Percentiles rank a stretch among this genome's conserved stretches.
These are phyloP conservation scores for Neolamprologus modestus DNA, from an alignment of 2,113 vertebrate species.

Conservation along the genomic window DNA sequence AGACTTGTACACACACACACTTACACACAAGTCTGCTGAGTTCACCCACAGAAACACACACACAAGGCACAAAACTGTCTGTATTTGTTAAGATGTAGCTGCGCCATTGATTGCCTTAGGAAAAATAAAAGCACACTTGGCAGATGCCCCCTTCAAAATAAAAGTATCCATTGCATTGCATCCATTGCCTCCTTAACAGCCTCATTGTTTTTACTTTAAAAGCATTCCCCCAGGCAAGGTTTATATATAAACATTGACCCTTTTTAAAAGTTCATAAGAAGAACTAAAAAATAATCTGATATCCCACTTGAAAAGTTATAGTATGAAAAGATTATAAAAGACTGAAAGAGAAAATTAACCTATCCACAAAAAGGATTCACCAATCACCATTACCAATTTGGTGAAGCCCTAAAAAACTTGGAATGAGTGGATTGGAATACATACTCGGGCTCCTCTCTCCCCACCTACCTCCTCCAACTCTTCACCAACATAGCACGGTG, in stretches of 20 bases:
- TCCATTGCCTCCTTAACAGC: background rate
- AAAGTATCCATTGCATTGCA: background rate
- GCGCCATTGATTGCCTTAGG: background rate
- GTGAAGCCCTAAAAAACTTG: background rate
- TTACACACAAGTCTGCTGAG: background rate
- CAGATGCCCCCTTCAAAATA: background rate
- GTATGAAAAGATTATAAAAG: background rate
- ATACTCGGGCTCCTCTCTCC: background rate
- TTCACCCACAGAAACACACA: background rate
- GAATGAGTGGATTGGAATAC: background rate
- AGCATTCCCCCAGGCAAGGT: background rate
- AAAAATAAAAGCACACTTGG: background rate
- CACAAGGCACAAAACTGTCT: background rate
- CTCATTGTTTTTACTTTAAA: background rate
- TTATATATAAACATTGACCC: background rate
- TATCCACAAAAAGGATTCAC: background rate
- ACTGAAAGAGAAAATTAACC: background rate
- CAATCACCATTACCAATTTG: background rate
- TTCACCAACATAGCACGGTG: rapidly evolving
- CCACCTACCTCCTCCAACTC: background rate
- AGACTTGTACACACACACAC: background rate
- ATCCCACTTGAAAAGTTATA: background rate
- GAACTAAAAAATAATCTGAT: background rate
- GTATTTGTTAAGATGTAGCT: background rate
- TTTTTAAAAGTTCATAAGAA: background rate